Evolutionary conservation across 2,797 vertebrate genomes (phyloP).

Genomic region (Leucoraja ocellata): DNA sequence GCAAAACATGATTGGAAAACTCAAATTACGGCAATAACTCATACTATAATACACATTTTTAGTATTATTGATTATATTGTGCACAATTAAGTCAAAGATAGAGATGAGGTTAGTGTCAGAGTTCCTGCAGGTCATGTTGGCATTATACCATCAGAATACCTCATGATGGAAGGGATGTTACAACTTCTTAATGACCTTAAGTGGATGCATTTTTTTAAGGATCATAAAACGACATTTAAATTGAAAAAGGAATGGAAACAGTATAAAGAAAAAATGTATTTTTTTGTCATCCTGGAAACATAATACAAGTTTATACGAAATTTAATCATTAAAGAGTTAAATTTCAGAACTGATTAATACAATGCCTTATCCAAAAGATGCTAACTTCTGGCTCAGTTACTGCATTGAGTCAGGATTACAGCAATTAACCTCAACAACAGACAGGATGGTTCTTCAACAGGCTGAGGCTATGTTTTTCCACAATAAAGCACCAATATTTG

Average conservation of each 20-base stretch:
- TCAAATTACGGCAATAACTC: neutral
- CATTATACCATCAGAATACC: neutral
- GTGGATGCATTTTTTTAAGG: neutral
- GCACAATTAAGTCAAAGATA: neutral
- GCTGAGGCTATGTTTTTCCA: neutral
- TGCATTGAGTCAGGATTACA: constrained; percentile 22
- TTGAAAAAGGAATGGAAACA: constrained; percentile 21
- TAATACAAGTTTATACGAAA: constrained; percentile 14
- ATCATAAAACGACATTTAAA: neutral
- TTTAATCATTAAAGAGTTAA: constrained; percentile 23
- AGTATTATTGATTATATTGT: neutral
- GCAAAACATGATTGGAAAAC: neutral
- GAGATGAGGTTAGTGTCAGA: neutral
- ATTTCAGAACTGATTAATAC: constrained; percentile 26
- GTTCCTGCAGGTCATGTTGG: neutral
- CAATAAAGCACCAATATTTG: constrained; percentile 30
- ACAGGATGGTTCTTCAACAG: neutral
- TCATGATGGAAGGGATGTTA: neutral
- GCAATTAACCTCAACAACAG: neutral
- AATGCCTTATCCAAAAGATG: constrained; percentile 13
- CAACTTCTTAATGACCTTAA: neutral
- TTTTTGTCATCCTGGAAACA: constrained; percentile 30
- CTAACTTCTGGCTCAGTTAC: constrained; percentile 27
- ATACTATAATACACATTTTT: neutral
- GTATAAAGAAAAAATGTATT: neutral